Evolutionary conservation across 1,140 invertebrate species (phyloP), one percentile per base, ranked within the genome.

Genomic region (Watersipora subatra): DNA sequence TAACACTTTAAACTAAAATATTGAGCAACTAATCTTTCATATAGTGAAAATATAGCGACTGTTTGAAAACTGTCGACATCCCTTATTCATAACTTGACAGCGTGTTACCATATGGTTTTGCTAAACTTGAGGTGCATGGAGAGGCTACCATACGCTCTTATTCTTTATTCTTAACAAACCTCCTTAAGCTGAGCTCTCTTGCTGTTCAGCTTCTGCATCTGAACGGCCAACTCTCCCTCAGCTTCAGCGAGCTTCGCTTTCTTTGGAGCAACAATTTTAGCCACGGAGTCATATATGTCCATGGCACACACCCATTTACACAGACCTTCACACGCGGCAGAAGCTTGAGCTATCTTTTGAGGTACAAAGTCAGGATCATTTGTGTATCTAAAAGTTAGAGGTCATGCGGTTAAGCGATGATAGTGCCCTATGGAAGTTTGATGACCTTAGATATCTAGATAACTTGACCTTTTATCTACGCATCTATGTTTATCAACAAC

Each of bases 211-310:
- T 82, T 82, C 20, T 77, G 75, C 76, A 82, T 79, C 67, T 82
- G 77, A 12, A 73, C 68, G 2, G 72, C 68, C 64, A 81, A 67
- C 58, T 81, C 79, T 19, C 62, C 67, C 67, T 81, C 78, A 26
- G 80, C 80, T 59, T 75, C 74, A 3, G 72, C 74, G 64, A 81
- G 68, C 64, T 80, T 80, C 15, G 69, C 69, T 67, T 80, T 90
- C 7, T 84, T 84, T 20, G 82, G 82, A 29, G 81, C 81, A 17
- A 84, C 81, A 55, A 83, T 75, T 70, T 82, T 82, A 28, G 78
- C 76, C 20, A 83, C 82, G 58, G 72, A 73, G 65, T 83, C 80
- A 72, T 84, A 83, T 12, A 77, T 73, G 62, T 83, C 82, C 72
- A 83, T 78, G 28, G 82, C 81, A 46, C 76, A 68, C 20, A 83